Evolutionary conservation across 2,113 vertebrate genomes (phyloP).

Genomic region (Zapus hudsonius): DNA sequence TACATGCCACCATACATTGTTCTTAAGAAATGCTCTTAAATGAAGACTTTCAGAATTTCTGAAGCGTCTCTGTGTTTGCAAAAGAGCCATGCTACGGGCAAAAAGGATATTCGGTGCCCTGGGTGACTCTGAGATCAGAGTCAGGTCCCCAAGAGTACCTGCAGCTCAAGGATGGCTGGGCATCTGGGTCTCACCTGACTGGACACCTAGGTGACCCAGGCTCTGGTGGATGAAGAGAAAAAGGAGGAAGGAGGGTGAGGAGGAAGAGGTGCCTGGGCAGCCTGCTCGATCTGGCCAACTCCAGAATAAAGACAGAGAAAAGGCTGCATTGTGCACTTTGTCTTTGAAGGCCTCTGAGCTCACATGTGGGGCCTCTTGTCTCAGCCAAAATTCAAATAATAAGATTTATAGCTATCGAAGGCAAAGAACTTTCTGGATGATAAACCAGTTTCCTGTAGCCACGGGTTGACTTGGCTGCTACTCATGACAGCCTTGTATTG

Average conservation of each 20-base stretch:
- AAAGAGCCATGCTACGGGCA: neutral
- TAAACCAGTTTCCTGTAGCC: neutral
- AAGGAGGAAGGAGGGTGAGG: neutral
- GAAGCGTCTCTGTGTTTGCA: neutral
- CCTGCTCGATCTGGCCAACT: neutral
- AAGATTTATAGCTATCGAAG: neutral
- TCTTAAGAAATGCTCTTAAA: neutral
- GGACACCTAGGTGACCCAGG: neutral
- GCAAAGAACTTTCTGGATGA: neutral
- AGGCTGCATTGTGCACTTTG: neutral
- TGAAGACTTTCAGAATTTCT: neutral
- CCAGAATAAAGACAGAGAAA: too few relatives aligned
- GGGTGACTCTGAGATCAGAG: neutral
- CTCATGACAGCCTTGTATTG: neutral
- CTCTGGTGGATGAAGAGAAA: neutral
- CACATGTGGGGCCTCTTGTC: rapidly evolving
- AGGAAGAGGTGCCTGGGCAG: neutral
- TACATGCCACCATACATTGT: neutral
- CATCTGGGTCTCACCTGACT: neutral
- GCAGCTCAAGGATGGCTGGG: neutral
- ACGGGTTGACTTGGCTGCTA: neutral
- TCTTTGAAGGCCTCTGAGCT: neutral
- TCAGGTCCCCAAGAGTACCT: neutral
- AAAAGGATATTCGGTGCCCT: neutral
- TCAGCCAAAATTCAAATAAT: neutral